These are phyloP conservation scores for Triplophysa siluroides DNA, from an alignment of 2,113 vertebrate genomes.

Conservation along the genomic window DNA sequence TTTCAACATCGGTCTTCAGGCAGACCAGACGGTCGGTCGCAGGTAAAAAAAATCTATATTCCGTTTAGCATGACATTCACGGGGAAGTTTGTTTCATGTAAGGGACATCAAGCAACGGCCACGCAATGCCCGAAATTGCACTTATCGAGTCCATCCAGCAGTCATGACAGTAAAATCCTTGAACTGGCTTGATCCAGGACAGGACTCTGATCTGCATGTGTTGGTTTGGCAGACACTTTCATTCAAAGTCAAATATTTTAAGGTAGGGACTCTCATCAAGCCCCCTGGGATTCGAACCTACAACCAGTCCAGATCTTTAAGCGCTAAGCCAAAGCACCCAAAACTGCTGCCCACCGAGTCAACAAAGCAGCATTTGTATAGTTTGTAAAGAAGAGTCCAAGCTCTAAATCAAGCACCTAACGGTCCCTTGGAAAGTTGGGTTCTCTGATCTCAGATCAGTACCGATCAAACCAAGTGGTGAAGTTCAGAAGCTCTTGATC, in stretches of 20 bases:
- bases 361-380: not conserved
- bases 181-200: not conserved
- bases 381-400: not conserved
- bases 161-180: not conserved
- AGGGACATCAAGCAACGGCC: not conserved
- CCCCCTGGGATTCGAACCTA: not conserved
- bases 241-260: too few relatives aligned
- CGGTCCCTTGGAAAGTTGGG: too few relatives aligned
- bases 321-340: not conserved
- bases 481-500: conserved; percentile 90
- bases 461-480: conserved; percentile 90
- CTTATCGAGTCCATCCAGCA: conserved; percentile 58
- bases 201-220: too few relatives aligned
- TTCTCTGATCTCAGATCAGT: conserved; percentile 68
- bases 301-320: not conserved
- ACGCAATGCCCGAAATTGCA: conserved; percentile 70
- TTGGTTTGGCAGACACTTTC: too few relatives aligned
- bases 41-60: conserved; percentile 13
- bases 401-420: too few relatives aligned
- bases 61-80: conserved; percentile 5
- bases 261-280: not conserved
- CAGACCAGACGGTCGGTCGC: conserved; percentile 14
- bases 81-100: conserved; percentile 3
- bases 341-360: not conserved
- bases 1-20: conserved; percentile 22